Evolutionary conservation across 2,888 invertebrate genomes (phyloP).

Genomic region (Apomyelois bistriatella): DNA sequence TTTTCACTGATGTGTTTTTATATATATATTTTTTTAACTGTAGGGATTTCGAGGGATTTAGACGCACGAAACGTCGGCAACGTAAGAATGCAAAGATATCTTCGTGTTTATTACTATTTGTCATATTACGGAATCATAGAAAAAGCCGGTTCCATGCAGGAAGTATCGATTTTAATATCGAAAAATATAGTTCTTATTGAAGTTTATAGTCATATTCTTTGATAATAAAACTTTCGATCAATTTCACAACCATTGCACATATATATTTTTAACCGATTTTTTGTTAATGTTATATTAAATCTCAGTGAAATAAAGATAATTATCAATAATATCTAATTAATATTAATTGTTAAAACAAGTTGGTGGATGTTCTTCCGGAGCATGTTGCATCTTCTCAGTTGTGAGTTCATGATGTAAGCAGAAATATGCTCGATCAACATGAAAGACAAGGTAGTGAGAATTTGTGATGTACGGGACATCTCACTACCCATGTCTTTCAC

Average conservation of each 20-base stretch:
- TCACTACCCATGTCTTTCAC: constrained; percentile 99
- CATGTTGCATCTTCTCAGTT: constrained; percentile 3
- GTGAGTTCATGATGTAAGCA: constrained; percentile 22
- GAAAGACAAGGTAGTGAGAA: constrained; percentile 99
- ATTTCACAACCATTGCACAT: background rate
- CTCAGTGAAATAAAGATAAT: background rate
- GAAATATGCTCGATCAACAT: constrained; percentile 82
- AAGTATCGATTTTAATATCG: too few relatives aligned
- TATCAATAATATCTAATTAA: background rate
- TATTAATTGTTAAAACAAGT: background rate
- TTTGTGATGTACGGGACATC: constrained; percentile 85
- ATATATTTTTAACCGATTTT: background rate
- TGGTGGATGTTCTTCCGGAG: background rate
- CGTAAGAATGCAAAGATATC: too few relatives aligned
- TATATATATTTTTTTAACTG: too few relatives aligned
- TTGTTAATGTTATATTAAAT: too few relatives aligned
- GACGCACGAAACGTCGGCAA: too few relatives aligned
- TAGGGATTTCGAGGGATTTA: too few relatives aligned
- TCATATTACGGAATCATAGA: too few relatives aligned
- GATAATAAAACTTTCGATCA: background rate
- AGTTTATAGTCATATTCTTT: too few relatives aligned
- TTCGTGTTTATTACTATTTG: too few relatives aligned
- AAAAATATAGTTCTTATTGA: too few relatives aligned
- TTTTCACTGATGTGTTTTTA: too few relatives aligned
- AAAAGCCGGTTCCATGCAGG: too few relatives aligned